A percentile compares a stretch with the other conserved stretches of the same genome.
phyloP scores from a whole-genome alignment of 2,113 vertebrate genomes.

The Leptobrachium leishanense region DNA sequence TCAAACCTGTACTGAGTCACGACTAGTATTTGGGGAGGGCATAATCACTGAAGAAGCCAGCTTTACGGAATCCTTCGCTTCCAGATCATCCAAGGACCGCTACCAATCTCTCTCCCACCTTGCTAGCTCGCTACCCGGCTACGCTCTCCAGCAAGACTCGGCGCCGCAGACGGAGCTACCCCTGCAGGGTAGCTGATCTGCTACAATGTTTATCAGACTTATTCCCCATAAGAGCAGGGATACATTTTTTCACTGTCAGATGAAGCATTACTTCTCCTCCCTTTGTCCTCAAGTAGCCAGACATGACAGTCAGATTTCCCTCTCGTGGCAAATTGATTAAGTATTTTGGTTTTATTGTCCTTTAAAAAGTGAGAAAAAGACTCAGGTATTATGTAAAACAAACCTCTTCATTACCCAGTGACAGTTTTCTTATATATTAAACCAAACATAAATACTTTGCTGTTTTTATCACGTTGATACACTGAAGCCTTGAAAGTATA shows the following conservation, averaged over 20 bases:
- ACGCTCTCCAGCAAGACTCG: no score
- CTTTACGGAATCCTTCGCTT: no score
- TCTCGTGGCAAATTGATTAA: constrained; percentile 20
- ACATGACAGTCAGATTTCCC: not conserved
- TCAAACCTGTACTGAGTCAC: no score
- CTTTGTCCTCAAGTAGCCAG: constrained; percentile 20
- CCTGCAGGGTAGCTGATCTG: no score
- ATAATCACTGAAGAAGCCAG: no score
- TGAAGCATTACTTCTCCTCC: constrained; percentile 16
- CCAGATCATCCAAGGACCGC: no score
- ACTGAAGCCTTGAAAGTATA: not conserved
- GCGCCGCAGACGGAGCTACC: no score
- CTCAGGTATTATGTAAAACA: no score
- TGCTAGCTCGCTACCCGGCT: no score
- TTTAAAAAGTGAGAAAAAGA: not conserved
- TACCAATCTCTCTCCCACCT: no score
- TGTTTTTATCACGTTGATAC: not conserved
- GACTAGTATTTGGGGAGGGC: no score
- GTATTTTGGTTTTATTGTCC: constrained; percentile 3
- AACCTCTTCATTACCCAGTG: constrained; percentile 6
- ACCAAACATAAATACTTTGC: not conserved
- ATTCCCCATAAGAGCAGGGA: constrained; percentile 18
- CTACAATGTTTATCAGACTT: constrained; percentile 32
- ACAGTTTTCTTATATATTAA: constrained; percentile 16
- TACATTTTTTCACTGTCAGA: constrained; percentile 16